Conservation (phyloP, 2,888 invertebrate species). For the Sphecodes monilicornis region DNA sequence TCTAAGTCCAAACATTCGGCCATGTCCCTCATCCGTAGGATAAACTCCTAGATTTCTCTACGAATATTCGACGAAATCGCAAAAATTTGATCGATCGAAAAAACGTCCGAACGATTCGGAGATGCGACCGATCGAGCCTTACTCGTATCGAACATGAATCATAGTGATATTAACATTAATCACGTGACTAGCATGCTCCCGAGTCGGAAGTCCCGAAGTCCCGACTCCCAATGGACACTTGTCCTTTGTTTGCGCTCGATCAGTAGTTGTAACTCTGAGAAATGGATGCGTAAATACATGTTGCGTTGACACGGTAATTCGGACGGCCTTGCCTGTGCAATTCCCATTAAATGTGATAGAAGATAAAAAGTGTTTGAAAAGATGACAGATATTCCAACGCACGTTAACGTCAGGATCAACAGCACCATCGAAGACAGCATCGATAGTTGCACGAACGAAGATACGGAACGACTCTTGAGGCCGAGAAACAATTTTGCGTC, state of each 20-base stretch:
- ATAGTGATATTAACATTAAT: slow-evolving; percentile 15
- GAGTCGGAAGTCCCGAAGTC: too few relatives aligned
- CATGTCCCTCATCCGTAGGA: neutral
- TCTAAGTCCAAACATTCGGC: neutral
- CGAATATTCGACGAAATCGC: neutral
- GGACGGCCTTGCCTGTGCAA: neutral
- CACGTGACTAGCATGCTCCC: slow-evolving; percentile 44
- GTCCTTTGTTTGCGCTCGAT: neutral
- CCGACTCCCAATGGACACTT: slow-evolving; percentile 15
- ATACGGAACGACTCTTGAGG: slow-evolving; percentile 67
- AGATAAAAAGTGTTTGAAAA: slow-evolving; percentile 12
- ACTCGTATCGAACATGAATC: slow-evolving; percentile 41
- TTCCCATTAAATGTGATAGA: slow-evolving; percentile 12
- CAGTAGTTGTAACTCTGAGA: slow-evolving; percentile 3
- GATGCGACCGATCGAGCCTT: slow-evolving; percentile 9
- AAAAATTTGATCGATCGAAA: neutral
- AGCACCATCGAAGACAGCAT: slow-evolving; percentile 53
- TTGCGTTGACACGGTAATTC: slow-evolving; percentile 2
- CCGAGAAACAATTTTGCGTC: slow-evolving; percentile 81
- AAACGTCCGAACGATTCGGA: neutral
- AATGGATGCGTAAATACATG: neutral
- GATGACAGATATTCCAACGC: slow-evolving; percentile 63
- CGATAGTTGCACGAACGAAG: slow-evolving; percentile 39
- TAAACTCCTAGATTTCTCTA: neutral
- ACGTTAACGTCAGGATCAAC: slow-evolving; percentile 68